Evolutionary conservation across 2,113 vertebrate species (phyloP).

Genomic region (Alaudala cheleensis): DNA sequence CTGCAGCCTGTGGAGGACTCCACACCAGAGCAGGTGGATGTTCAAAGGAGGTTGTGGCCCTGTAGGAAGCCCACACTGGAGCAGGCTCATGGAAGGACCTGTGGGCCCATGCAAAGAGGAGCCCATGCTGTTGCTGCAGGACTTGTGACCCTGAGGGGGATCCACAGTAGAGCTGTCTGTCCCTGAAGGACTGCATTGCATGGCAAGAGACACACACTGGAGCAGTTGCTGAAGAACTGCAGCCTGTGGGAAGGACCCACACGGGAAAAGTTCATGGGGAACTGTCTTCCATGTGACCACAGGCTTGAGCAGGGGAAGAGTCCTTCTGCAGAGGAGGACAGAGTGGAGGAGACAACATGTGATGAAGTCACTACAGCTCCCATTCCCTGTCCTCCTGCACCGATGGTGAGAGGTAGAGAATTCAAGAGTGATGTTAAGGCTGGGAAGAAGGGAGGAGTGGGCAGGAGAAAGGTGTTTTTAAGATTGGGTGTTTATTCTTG

Average conservation of each 20-base stretch:
- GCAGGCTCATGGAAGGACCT: background rate
- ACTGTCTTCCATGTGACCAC: background rate
- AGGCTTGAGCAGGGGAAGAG: rapidly evolving
- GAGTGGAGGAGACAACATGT: background rate
- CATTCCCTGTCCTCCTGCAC: background rate
- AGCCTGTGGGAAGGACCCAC: background rate
- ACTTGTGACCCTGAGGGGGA: no score
- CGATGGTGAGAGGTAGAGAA: background rate
- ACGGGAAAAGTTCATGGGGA: background rate
- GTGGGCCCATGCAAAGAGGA: background rate
- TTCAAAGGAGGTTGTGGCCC: background rate
- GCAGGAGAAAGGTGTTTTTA: background rate
- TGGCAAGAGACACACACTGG: background rate
- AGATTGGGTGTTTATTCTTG: background rate
- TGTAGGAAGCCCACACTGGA: rapidly evolving
- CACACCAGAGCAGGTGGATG: rapidly evolving
- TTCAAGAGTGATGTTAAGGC: rapidly evolving
- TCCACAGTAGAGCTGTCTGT: background rate
- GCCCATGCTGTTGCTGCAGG: background rate
- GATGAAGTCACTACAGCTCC: background rate
- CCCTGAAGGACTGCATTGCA: background rate
- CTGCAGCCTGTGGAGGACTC: background rate
- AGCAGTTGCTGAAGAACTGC: background rate
- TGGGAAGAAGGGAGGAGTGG: background rate
- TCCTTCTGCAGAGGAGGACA: background rate